Conservation (phyloP, 2,888 invertebrate genomes). For the Chrysodeixis includens region DNA sequence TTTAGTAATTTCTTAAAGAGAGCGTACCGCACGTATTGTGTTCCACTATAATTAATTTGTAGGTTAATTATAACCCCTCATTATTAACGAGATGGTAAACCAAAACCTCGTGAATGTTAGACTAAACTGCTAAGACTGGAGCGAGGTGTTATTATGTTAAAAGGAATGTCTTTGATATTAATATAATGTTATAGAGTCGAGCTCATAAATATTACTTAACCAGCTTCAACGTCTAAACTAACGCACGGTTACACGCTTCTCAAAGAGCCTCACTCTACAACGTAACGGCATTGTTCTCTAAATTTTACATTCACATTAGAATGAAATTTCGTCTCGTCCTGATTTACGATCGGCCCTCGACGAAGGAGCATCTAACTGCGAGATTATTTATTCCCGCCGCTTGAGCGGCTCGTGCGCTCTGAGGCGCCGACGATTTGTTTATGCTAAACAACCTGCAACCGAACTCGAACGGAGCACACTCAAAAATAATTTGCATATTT, state of each 20-base stretch:
- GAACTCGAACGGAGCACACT: constrained; percentile 73
- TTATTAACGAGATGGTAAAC: constrained; percentile 41
- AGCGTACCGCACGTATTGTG: neutral
- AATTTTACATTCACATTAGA: constrained; percentile 83
- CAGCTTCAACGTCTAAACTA: constrained; percentile 72
- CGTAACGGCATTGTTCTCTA: constrained; percentile 74
- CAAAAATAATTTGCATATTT: constrained; percentile 83
- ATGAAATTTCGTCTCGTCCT: constrained; percentile 80
- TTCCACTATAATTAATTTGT: constrained; percentile 6
- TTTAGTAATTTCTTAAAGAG: neutral
- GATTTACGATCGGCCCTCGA: constrained; percentile 80
- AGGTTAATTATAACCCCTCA: constrained; percentile 22
- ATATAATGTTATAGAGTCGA: constrained; percentile 36
- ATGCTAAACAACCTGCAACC: constrained; percentile 81
- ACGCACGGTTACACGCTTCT: constrained; percentile 72
- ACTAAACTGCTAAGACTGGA: constrained; percentile 14
- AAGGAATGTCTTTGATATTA: constrained; percentile 44
- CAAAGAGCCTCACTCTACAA: constrained; percentile 72
- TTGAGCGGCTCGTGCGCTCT: constrained; percentile 49
- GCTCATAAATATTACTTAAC: constrained; percentile 64
- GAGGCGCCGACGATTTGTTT: constrained; percentile 75
- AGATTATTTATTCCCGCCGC: constrained; percentile 80
- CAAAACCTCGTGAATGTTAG: constrained; percentile 8
- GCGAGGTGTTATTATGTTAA: constrained; percentile 41
- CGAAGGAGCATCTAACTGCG: constrained; percentile 77